A percentile compares a stretch with the other conserved stretches of the same genome.
Conservation (phyloP, 2,113 vertebrate species). For the Ariopsis seemanni region DNA sequence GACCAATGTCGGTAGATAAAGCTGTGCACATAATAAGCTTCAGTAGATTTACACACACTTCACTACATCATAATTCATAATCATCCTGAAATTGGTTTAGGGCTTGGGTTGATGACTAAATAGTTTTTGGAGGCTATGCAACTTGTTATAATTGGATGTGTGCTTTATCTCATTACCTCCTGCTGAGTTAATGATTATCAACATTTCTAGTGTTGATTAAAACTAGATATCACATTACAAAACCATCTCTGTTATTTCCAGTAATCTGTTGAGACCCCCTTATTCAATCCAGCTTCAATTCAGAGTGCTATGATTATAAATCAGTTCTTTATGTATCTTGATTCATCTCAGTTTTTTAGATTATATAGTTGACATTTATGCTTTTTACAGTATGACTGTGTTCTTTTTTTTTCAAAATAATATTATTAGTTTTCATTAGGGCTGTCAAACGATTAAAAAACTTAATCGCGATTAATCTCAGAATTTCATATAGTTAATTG, state of each 20-base stretch:
- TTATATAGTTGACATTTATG: neutral
- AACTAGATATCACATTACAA: neutral
- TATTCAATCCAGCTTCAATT: neutral
- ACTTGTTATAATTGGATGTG: neutral
- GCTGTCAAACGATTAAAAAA: no score
- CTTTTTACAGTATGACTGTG: neutral
- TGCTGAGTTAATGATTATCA: neutral
- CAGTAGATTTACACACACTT: neutral
- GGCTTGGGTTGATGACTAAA: neutral
- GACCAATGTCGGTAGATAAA: neutral
- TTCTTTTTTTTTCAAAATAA: neutral
- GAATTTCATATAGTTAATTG: no score
- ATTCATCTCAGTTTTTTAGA: neutral
- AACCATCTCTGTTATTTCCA: neutral
- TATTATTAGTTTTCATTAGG: neutral
- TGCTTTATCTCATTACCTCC: neutral
- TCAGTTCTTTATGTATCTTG: neutral
- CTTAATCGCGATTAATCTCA: no score
- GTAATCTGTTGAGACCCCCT: neutral
- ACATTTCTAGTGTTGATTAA: slow-evolving; percentile 21
- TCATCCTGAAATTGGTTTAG: neutral
- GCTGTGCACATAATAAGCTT: neutral
- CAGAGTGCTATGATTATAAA: neutral
- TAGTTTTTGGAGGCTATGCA: neutral
- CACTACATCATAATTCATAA: slow-evolving; percentile 21